phyloP scores from a whole-genome alignment of 2,113 vertebrate genomes.

The Misgurnus mizolepis region DNA sequence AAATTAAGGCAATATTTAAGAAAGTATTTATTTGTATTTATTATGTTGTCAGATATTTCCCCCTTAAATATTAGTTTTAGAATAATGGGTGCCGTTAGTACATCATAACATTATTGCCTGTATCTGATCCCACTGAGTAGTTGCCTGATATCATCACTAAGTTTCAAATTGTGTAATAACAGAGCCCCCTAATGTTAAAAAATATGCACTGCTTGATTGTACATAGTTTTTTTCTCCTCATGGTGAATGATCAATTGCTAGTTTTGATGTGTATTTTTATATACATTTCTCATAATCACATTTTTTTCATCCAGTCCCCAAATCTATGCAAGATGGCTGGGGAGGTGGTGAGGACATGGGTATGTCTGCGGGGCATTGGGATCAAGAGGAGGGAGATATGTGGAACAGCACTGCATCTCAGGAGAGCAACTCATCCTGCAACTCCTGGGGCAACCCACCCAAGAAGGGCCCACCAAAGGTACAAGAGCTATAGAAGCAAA shows the following conservation, averaged over 20 bases:
- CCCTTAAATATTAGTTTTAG: too few relatives aligned
- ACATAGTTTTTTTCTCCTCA: background rate
- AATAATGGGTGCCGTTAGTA: background rate
- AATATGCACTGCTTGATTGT: background rate
- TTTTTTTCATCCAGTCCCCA: constrained; percentile 79
- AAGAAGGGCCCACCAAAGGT: constrained; percentile 94
- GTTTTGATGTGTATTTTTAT: background rate
- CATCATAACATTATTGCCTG: background rate
- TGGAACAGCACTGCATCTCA: constrained; percentile 91
- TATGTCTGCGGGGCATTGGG: constrained; percentile 87
- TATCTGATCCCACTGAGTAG: background rate
- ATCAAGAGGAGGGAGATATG: constrained; percentile 91
- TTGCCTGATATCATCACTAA: background rate
- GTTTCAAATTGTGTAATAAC: constrained; percentile 9
- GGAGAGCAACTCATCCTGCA: constrained; percentile 91
- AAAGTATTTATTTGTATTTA: too few relatives aligned
- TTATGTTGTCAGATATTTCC: too few relatives aligned
- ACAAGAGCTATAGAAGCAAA: background rate
- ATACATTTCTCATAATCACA: background rate
- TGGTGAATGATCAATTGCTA: background rate
- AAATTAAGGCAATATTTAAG: too few relatives aligned
- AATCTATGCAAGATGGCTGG: constrained; percentile 99
- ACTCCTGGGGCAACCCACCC: constrained; percentile 88
- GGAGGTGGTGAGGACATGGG: constrained; percentile 87
- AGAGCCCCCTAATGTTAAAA: constrained; percentile 23